phyloP scores from a whole-genome alignment of 2,113 vertebrate species.

The Serinus canaria region DNA sequence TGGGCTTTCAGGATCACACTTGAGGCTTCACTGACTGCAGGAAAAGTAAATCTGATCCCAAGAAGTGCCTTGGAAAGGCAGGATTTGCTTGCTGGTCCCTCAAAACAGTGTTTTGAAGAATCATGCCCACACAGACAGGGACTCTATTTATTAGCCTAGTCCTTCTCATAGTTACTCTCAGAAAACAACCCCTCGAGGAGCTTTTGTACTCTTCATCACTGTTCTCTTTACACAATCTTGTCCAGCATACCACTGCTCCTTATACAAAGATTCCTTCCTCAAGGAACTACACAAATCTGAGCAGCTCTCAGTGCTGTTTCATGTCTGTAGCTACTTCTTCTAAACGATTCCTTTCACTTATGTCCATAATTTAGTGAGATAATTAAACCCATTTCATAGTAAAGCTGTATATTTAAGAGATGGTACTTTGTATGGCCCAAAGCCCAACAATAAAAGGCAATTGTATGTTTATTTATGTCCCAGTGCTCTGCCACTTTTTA shows the following conservation, averaged over 20 bases:
- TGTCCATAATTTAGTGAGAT: background rate
- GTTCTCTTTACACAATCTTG: background rate
- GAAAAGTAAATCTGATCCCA: background rate
- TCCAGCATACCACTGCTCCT: background rate
- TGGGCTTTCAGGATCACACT: background rate
- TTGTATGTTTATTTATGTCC: background rate
- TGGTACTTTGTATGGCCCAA: background rate
- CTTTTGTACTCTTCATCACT: background rate
- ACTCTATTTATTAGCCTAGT: background rate
- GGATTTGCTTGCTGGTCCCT: background rate
- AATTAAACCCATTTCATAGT: background rate
- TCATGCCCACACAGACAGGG: rapidly evolving
- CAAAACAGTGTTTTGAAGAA: background rate
- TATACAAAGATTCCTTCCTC: background rate
- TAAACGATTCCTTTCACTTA: background rate
- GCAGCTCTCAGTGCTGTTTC: background rate
- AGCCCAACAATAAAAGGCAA: background rate
- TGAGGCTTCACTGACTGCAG: background rate
- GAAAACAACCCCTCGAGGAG: background rate
- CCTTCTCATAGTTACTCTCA: background rate
- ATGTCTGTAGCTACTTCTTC: background rate
- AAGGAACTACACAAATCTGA: background rate
- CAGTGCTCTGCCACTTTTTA: background rate
- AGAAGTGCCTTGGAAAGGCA: background rate
- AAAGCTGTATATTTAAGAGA: background rate